Percentiles rank a stretch among this genome's conserved stretches.
These are phyloP conservation scores for Cassiopea andromeda DNA, from an alignment of 30 jellyfish, hydroid and myxozoan species.

Conservation along the genomic window DNA sequence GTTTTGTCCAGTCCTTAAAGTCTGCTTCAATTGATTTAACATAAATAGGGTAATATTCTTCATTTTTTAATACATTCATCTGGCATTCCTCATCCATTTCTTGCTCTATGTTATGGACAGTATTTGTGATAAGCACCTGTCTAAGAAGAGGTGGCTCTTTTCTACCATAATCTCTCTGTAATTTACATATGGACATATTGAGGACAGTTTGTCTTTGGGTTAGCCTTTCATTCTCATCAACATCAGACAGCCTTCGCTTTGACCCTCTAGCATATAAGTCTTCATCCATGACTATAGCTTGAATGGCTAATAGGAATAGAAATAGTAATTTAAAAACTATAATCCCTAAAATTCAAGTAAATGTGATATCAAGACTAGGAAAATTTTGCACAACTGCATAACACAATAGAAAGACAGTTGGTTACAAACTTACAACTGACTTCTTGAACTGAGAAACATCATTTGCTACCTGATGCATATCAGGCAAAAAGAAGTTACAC, in stretches of 20 bases:
- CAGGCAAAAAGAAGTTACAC: too few species aligned
- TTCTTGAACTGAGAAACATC: too few species aligned
- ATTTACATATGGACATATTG: slow-evolving; percentile 93
- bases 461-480: too few species aligned
- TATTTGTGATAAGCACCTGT: slow-evolving; percentile 79
- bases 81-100: slow-evolving; percentile 92
- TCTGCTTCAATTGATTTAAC: slow-evolving; percentile 61
- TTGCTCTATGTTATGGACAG: slow-evolving; percentile 86
- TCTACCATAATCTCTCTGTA: slow-evolving; percentile 89
- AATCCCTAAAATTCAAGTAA: too few species aligned
- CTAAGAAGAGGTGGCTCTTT: slow-evolving; percentile 88
- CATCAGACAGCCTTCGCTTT: slow-evolving; percentile 90
- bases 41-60: slow-evolving; percentile 46
- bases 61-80: slow-evolving; percentile 50
- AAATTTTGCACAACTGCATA: too few species aligned
- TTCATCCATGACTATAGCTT: slow-evolving; percentile 58
- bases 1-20: slow-evolving; percentile 63
- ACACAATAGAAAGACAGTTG: too few species aligned
- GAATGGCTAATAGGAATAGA: not conserved
- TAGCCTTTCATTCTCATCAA: slow-evolving; percentile 90
- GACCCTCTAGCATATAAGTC: slow-evolving; percentile 84
- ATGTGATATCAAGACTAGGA: too few species aligned
- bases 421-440: too few species aligned
- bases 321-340: too few species aligned
- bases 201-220: slow-evolving; percentile 90